These are phyloP conservation scores for Ametastegia equiseti DNA, from an alignment of 2,888 invertebrate genomes.

Conservation along the genomic window DNA sequence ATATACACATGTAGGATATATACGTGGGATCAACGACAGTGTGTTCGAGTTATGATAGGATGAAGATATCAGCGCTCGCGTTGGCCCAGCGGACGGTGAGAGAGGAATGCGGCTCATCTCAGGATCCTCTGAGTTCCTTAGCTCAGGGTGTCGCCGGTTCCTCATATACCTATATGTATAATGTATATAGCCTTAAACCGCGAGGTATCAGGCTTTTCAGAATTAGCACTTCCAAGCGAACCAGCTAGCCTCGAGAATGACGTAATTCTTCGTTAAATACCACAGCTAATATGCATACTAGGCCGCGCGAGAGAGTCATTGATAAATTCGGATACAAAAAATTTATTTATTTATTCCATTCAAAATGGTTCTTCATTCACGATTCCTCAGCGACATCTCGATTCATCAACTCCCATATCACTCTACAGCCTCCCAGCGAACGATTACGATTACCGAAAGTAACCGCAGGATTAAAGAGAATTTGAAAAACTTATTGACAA, in stretches of 20 bases:
- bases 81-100: conserved; percentile 55
- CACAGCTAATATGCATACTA: background rate
- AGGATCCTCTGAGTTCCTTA: background rate
- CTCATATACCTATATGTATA: background rate
- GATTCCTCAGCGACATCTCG: background rate
- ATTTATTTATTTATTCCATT: background rate
- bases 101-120: conserved; percentile 62
- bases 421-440: background rate
- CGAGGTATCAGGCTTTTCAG: too few relatives aligned
- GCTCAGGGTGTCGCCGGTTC: background rate
- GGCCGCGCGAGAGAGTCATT: background rate
- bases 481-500: too few relatives aligned
- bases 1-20: background rate
- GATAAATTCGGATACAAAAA: background rate
- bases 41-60: conserved; percentile 63
- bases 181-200: too few relatives aligned
- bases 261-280: conserved; percentile 4
- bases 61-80: conserved; percentile 60
- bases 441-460: too few relatives aligned
- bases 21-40: background rate
- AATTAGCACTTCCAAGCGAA: too few relatives aligned
- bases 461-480: too few relatives aligned
- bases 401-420: background rate
- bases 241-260: too few relatives aligned
- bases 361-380: background rate